Evolutionary conservation across 2,797 vertebrate genomes (phyloP).

Genomic region (Rhinella marina): DNA sequence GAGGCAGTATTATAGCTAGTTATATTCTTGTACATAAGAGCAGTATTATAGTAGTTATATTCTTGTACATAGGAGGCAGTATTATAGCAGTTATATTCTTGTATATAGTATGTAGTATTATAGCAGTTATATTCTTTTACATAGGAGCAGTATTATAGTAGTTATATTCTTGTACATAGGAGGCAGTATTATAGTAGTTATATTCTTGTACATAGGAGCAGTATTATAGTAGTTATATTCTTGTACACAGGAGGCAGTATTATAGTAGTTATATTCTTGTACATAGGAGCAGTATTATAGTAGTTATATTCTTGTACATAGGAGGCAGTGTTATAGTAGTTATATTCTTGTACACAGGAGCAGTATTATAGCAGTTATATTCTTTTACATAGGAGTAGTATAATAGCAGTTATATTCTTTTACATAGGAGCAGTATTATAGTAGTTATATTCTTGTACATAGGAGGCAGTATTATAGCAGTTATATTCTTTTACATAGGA

Average conservation of each 20-base stretch:
- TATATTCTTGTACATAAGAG: not conserved
- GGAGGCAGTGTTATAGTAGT: no score
- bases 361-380: slow-evolving; percentile 14
- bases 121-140: not conserved
- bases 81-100: not conserved
- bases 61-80: slow-evolving; percentile 6
- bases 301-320: slow-evolving; percentile 20
- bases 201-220: slow-evolving; percentile 4
- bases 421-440: slow-evolving; percentile 2
- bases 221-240: slow-evolving; percentile 7
- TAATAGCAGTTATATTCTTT: slow-evolving; percentile 2
- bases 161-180: slow-evolving; percentile 16
- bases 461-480: slow-evolving; percentile 12
- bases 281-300: not conserved
- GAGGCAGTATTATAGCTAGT: slow-evolving; percentile 7
- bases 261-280: slow-evolving; percentile 19
- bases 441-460: slow-evolving; percentile 15
- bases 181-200: not conserved
- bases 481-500: not conserved
- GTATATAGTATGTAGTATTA: not conserved
- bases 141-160: slow-evolving; percentile 9
- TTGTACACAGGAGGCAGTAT: not conserved
- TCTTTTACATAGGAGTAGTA: no score
- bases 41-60: not conserved
- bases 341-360: no score